phyloP scores from a whole-genome alignment of 1,140 invertebrate genomes.

The Oncopeltus fasciatus region DNA sequence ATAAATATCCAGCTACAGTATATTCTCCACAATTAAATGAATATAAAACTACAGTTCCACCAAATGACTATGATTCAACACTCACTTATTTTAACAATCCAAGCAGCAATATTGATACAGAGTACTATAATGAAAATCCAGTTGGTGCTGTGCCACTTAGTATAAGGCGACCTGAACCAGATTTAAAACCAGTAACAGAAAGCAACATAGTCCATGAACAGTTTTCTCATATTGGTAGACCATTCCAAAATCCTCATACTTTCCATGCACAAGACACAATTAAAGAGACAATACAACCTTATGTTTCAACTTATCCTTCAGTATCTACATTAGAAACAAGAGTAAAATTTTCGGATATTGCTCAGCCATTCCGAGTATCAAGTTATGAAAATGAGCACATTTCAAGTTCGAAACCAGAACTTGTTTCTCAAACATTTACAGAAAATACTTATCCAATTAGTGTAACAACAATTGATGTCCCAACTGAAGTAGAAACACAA shows the following conservation, averaged over 20 bases:
- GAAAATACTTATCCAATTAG: slow-evolving; percentile 13
- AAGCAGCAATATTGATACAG: not conserved
- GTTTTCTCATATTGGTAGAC: slow-evolving; percentile 21
- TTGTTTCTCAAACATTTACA: not conserved
- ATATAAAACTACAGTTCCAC: not conserved
- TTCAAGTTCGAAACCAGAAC: slow-evolving; percentile 8
- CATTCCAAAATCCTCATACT: slow-evolving; percentile 19
- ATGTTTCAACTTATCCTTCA: slow-evolving; percentile 14
- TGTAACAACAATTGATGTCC: slow-evolving; percentile 22
- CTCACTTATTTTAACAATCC: not conserved
- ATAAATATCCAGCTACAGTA: not conserved
- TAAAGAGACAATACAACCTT: not conserved
- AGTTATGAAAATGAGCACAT: not conserved
- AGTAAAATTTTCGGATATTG: slow-evolving; percentile 10
- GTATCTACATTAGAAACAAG: not conserved
- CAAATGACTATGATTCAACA: not conserved
- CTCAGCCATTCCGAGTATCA: slow-evolving; percentile 10
- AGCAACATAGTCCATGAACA: slow-evolving; percentile 22
- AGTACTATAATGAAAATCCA: not conserved
- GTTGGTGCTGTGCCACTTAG: slow-evolving; percentile 19
- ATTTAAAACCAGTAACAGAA: slow-evolving; percentile 11
- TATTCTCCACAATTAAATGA: not conserved
- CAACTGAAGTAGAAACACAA: slow-evolving; percentile 4
- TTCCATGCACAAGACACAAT: not conserved
- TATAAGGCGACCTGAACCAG: slow-evolving; percentile 12